Percentiles rank a stretch among this genome's conserved stretches.
phyloP scores from a whole-genome alignment of 2,113 vertebrate genomes.

The Pelobates fuscus region DNA sequence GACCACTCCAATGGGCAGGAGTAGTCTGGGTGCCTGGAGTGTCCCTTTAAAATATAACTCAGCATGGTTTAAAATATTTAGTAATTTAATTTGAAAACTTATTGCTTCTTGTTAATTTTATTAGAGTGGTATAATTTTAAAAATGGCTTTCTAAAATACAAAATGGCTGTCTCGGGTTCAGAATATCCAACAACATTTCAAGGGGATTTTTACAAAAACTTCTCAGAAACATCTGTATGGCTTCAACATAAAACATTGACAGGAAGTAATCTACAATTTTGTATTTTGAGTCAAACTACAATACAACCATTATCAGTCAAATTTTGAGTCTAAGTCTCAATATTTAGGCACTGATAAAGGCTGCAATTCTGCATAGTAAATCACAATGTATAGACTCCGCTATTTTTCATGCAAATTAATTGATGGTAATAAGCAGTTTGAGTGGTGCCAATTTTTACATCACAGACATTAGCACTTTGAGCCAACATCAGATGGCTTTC shows the following conservation, averaged over 20 bases:
- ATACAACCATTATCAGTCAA: neutral
- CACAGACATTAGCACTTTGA: constrained; percentile 38
- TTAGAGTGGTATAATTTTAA: too few species aligned
- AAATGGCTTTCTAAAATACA: too few species aligned
- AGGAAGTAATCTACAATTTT: neutral
- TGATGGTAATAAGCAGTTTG: constrained; percentile 45
- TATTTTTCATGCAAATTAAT: constrained; percentile 49
- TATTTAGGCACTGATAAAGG: constrained; percentile 9
- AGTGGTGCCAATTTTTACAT: constrained; percentile 46
- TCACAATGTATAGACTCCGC: constrained; percentile 13
- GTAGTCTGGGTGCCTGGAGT: too few species aligned
- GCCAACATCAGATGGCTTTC: constrained; percentile 46
- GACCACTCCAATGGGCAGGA: too few species aligned
- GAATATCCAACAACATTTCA: too few species aligned
- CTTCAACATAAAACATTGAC: neutral
- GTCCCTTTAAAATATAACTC: too few species aligned
- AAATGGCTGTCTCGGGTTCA: too few species aligned
- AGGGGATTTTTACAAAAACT: too few species aligned
- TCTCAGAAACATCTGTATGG: too few species aligned
- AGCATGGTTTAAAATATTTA: too few species aligned
- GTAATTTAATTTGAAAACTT: too few species aligned
- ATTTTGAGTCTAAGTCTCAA: neutral
- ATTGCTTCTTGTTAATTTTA: too few species aligned
- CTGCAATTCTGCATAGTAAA: constrained; percentile 23
- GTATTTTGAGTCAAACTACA: neutral